phyloP scores from a whole-genome alignment of 2,888 invertebrate species.

The Quadroppia sp. region DNA sequence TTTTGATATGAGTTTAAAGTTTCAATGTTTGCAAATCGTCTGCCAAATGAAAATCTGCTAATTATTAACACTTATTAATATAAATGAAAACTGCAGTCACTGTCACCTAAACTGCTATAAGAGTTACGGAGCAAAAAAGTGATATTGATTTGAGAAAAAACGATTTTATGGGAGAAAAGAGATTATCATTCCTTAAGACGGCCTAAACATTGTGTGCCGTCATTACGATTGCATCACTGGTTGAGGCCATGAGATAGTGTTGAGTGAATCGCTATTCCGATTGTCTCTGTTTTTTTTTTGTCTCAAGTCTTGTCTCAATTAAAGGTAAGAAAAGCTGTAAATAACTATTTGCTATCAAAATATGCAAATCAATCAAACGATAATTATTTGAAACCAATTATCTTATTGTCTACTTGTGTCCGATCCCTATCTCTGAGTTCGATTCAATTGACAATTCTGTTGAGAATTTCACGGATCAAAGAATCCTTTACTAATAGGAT shows the following conservation, averaged over 20 bases:
- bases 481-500: slow-evolving; percentile 26
- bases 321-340: slow-evolving; percentile 29
- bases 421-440: background rate
- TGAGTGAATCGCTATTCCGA: background rate
- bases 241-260: slow-evolving; percentile 27
- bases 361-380: background rate
- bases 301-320: background rate
- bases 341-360: background rate
- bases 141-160: background rate
- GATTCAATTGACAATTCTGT: slow-evolving; percentile 24
- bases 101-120: background rate
- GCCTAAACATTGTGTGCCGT: slow-evolving; percentile 23
- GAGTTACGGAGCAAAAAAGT: slow-evolving; percentile 32
- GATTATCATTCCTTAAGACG: slow-evolving; percentile 28
- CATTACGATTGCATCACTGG: slow-evolving; percentile 10
- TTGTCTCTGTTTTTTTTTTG: background rate
- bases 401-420: background rate
- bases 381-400: background rate
- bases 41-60: slow-evolving; percentile 30
- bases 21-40: slow-evolving; percentile 1
- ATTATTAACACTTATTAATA: slow-evolving; percentile 4
- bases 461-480: slow-evolving; percentile 30
- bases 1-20: background rate
- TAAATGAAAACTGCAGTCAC: background rate
- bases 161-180: slow-evolving; percentile 32